A percentile compares a stretch with the other conserved stretches of the same genome.
Conservation (phyloP, 2,888 invertebrate species). For the Coenonympha glycerion region DNA sequence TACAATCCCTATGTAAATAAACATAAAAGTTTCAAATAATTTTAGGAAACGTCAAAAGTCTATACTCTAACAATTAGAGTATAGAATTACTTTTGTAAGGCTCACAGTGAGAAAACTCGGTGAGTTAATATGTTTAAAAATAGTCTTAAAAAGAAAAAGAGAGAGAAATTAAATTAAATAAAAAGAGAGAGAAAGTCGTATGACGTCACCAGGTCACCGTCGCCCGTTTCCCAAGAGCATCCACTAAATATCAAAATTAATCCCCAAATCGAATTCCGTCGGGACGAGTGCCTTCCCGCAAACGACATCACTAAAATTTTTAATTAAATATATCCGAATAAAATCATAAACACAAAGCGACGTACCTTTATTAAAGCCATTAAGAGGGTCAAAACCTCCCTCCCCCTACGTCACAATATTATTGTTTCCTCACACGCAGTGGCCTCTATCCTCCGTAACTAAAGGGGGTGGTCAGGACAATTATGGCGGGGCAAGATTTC, state of each 20-base stretch:
- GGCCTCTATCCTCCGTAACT: conserved; percentile 38
- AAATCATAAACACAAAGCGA: conserved; percentile 68
- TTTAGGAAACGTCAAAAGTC: too few relatives aligned
- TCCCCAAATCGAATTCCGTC: background rate
- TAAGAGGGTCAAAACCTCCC: conserved; percentile 53
- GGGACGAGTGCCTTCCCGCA: background rate
- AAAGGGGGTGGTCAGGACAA: conserved; percentile 66
- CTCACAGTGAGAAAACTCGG: too few relatives aligned
- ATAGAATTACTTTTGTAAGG: too few relatives aligned
- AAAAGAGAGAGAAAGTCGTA: too few relatives aligned
- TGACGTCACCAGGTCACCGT: too few relatives aligned
- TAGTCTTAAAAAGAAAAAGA: too few relatives aligned
- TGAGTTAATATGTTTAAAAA: too few relatives aligned
- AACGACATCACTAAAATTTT: conserved; percentile 53
- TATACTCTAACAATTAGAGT: too few relatives aligned
- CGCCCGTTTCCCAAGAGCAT: too few relatives aligned
- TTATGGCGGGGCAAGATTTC: conserved; percentile 70
- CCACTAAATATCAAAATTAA: background rate
- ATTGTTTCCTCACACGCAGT: conserved; percentile 52
- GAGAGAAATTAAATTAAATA: too few relatives aligned
- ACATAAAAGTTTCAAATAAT: too few relatives aligned
- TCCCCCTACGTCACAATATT: conserved; percentile 59
- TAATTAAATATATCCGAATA: conserved; percentile 73
- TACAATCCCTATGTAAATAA: too few relatives aligned
- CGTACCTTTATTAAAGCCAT: conserved; percentile 75